Conservation (phyloP, 1,140 invertebrate species). For the Bombus consobrinus region DNA sequence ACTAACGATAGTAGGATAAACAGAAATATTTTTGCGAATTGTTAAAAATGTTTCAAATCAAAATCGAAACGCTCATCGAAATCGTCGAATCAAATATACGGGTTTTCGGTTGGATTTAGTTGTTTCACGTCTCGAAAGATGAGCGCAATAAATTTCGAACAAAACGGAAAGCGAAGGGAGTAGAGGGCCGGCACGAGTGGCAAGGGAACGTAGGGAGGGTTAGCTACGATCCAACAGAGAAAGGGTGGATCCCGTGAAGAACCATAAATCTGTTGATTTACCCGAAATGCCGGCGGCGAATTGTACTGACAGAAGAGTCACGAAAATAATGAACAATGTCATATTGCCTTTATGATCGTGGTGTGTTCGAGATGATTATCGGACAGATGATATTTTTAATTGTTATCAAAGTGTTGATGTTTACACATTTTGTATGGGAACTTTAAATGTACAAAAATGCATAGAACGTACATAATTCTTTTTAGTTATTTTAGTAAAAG, state of each 20-base stretch:
- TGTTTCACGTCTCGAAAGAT: constrained; percentile 38
- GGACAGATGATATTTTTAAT: constrained; percentile 15
- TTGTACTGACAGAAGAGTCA: constrained; percentile 48
- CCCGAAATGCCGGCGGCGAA: constrained; percentile 59
- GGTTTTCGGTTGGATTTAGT: constrained; percentile 33
- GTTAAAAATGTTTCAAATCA: not conserved
- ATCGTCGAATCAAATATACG: not conserved
- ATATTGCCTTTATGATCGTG: constrained; percentile 46
- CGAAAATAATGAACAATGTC: constrained; percentile 69
- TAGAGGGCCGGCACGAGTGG: not conserved
- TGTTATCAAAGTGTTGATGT: not conserved
- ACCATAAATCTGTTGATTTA: constrained; percentile 76
- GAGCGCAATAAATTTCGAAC: constrained; percentile 58
- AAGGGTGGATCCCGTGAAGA: constrained; percentile 69
- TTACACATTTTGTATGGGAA: not conserved
- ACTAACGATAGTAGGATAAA: not conserved
- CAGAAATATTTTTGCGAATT: not conserved
- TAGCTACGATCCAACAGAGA: constrained; percentile 64
- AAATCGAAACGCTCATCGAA: not conserved
- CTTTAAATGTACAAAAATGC: not conserved
- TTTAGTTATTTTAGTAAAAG: not conserved
- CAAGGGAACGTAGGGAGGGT: constrained; percentile 36
- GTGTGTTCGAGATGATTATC: constrained; percentile 36
- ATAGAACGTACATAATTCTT: not conserved
- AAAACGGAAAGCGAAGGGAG: constrained; percentile 43